Evolutionary conservation across 2,797 vertebrate genomes (phyloP).

Genomic region (Myotis vivesi): DNA sequence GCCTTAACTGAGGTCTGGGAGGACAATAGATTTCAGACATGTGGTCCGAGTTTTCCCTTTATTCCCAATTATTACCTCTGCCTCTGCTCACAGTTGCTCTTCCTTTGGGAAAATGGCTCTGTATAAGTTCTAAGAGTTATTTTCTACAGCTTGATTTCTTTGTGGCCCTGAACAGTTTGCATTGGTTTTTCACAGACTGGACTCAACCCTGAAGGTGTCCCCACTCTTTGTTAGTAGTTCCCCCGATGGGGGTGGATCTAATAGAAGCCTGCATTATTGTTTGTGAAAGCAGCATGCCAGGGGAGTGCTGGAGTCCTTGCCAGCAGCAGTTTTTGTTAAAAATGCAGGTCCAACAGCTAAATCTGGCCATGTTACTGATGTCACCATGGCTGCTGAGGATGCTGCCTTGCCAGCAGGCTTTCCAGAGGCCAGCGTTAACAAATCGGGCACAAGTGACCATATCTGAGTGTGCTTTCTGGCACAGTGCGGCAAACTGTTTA

Average conservation of each 20-base stretch:
- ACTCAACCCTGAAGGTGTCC: background rate
- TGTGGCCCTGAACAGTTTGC: background rate
- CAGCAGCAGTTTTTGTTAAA: background rate
- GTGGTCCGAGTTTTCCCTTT: background rate
- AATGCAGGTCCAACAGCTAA: background rate
- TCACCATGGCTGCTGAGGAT: background rate
- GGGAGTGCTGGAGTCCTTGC: background rate
- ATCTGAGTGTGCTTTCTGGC: constrained; percentile 1
- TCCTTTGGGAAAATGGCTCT: background rate
- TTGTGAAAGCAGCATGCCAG: background rate
- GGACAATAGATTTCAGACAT: background rate
- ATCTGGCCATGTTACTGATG: background rate
- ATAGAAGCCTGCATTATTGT: background rate
- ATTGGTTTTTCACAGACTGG: background rate
- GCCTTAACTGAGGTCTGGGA: constrained; percentile 10
- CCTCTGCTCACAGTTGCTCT: background rate
- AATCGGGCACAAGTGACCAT: background rate
- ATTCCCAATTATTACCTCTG: background rate
- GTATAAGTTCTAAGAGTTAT: background rate
- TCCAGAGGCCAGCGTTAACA: background rate
- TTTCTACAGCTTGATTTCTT: background rate
- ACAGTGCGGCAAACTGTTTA: background rate
- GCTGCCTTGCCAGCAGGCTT: background rate
- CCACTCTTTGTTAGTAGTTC: background rate
- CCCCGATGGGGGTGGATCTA: background rate